phyloP scores from a whole-genome alignment of 92 coral and sea anemone species.

The Siderastrea siderea region DNA sequence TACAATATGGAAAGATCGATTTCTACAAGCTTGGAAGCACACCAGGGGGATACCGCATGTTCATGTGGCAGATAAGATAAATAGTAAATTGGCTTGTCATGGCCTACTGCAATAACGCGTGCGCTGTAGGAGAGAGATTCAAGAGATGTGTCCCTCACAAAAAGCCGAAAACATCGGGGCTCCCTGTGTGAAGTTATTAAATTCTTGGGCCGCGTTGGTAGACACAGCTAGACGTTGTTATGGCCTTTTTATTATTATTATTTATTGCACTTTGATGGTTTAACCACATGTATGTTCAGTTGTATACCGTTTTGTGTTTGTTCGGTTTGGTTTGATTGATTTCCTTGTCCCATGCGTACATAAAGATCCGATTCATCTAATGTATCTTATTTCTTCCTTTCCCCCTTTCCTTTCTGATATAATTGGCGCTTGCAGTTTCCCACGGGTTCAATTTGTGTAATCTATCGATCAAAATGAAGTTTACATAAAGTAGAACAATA shows the following conservation, averaged over 20 bases:
- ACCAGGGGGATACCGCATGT: constrained; percentile 50
- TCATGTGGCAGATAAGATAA: constrained; percentile 52
- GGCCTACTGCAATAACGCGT: constrained; percentile 12
- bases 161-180: constrained; percentile 77
- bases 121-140: constrained; percentile 72
- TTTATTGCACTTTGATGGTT: constrained; percentile 10
- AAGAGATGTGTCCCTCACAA: constrained; percentile 42
- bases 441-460: constrained; percentile 25
- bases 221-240: constrained; percentile 45
- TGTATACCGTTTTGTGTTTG: constrained; percentile 1
- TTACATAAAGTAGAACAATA: not conserved
- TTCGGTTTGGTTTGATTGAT: not conserved
- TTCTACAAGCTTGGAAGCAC: constrained; percentile 33
- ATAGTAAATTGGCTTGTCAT: constrained; percentile 25
- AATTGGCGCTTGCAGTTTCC: constrained; percentile 21
- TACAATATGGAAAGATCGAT: constrained; percentile 1
- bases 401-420: not conserved
- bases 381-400: constrained; percentile 14
- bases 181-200: constrained; percentile 68
- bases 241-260: constrained; percentile 8
- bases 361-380: not conserved
- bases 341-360: not conserved
- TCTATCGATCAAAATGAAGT: not conserved
- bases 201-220: constrained; percentile 57
- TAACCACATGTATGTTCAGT: constrained; percentile 19